These are phyloP conservation scores for Coecobrya sp. DNA, from an alignment of 2,888 invertebrate species.

Conservation along the genomic window DNA sequence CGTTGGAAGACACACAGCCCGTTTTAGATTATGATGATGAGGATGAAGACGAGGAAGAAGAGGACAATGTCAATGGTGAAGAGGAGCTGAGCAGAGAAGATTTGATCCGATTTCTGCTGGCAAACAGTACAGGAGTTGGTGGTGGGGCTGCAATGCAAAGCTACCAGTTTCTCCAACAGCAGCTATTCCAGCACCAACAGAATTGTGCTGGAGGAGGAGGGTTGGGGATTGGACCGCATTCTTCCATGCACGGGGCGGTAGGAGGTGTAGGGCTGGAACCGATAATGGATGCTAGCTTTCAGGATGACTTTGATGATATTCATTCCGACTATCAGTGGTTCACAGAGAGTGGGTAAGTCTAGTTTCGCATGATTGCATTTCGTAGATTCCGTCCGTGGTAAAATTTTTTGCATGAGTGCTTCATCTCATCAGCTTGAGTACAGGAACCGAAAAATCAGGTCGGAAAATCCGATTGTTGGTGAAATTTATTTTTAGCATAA, in stretches of 20 bases:
- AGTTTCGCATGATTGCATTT: background rate
- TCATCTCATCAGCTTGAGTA: background rate
- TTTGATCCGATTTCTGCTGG: constrained; percentile 75
- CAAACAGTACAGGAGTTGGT: constrained; percentile 57
- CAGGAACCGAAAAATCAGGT: too few relatives aligned
- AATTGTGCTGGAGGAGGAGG: constrained; percentile 28
- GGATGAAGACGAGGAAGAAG: constrained; percentile 57
- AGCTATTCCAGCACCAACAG: constrained; percentile 59
- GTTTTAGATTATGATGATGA: background rate
- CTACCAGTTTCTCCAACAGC: constrained; percentile 68
- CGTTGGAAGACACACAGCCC: constrained; percentile 68
- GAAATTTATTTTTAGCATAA: too few relatives aligned
- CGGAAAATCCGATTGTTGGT: too few relatives aligned
- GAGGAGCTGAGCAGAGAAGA: constrained; percentile 75
- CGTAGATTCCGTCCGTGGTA: background rate
- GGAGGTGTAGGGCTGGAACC: constrained; percentile 81
- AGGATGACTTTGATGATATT: constrained; percentile 85
- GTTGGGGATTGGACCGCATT: constrained; percentile 46
- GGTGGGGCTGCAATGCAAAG: constrained; percentile 10
- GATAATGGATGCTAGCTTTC: constrained; percentile 84
- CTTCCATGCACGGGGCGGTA: constrained; percentile 70
- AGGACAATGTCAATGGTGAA: constrained; percentile 34
- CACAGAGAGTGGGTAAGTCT: constrained; percentile 84
- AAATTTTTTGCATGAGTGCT: background rate
- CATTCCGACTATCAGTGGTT: constrained; percentile 85